A percentile compares a stretch with the other conserved stretches of the same genome.
phyloP scores from a whole-genome alignment of 2,797 vertebrate genomes.

The Artibeus lituratus region DNA sequence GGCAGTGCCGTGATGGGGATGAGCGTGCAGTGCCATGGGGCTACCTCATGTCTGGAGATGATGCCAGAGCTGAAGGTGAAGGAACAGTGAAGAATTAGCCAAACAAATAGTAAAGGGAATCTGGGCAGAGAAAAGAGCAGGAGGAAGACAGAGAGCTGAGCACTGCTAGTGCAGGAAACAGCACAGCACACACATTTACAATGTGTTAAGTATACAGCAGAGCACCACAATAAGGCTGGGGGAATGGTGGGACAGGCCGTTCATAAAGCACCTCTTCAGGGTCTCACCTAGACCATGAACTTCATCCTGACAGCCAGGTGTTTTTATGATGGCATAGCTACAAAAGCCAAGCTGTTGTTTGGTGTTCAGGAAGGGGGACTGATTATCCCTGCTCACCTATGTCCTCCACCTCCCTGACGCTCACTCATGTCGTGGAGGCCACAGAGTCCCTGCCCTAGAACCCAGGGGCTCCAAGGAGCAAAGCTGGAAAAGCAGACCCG shows the following conservation, averaged over 20 bases:
- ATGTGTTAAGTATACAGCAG: background rate
- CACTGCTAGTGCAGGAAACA: background rate
- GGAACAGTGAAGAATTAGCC: background rate
- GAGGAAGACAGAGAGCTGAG: background rate
- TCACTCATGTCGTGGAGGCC: background rate
- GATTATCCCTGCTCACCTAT: background rate
- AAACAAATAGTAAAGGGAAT: background rate
- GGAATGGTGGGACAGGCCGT: background rate
- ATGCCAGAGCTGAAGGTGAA: background rate
- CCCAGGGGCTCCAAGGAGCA: background rate
- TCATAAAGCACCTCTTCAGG: background rate
- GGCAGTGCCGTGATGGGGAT: background rate
- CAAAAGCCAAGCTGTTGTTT: background rate
- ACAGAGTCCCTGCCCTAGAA: background rate
- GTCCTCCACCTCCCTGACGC: background rate
- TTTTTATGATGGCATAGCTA: background rate
- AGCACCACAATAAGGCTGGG: background rate
- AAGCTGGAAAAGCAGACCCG: background rate
- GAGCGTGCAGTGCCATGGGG: rapidly evolving
- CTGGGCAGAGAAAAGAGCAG: background rate
- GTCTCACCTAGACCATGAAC: background rate
- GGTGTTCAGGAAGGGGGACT: background rate
- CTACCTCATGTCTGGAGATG: background rate
- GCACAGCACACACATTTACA: rapidly evolving
- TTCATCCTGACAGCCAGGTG: background rate